phyloP scores from a whole-genome alignment of 2,888 invertebrate species.

The Drosophila heteroneura region DNA sequence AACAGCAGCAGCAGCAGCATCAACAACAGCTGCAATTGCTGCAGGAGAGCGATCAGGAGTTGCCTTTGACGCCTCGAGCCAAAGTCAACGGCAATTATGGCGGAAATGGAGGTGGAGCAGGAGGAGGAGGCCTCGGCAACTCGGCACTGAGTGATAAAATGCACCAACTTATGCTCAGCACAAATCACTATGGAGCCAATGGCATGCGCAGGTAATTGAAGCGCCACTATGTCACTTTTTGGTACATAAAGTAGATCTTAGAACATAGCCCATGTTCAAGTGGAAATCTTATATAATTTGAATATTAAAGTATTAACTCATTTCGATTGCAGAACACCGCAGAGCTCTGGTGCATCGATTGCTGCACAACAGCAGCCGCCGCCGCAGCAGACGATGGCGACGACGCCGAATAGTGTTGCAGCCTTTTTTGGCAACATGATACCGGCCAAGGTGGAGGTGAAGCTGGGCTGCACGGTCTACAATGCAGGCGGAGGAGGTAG shows the following conservation, averaged over 20 bases:
- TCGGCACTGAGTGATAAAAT: conserved; percentile 81
- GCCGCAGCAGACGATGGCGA: conserved; percentile 48
- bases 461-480: conserved; percentile 66
- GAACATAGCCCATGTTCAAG: neutral
- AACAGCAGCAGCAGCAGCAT: conserved; percentile 42
- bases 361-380: conserved; percentile 40
- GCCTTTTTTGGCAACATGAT: conserved; percentile 84
- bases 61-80: conserved; percentile 34
- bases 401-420: conserved; percentile 75
- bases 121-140: conserved; percentile 22
- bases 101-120: conserved; percentile 19
- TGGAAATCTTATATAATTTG: neutral
- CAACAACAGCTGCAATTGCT: conserved; percentile 28
- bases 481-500: conserved; percentile 17
- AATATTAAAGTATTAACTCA: neutral
- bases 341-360: conserved; percentile 66
- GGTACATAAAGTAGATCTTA: neutral
- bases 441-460: conserved; percentile 85
- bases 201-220: conserved; percentile 48
- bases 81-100: conserved; percentile 39
- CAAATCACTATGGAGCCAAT: conserved; percentile 68
- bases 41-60: conserved; percentile 51
- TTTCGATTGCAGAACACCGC: conserved; percentile 66
- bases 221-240: neutral
- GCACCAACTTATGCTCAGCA: conserved; percentile 81